Percentiles rank a stretch among this genome's conserved stretches.
Evolutionary conservation across 2,113 vertebrate genomes (phyloP).

Genomic region (Nesoenas mayeri): DNA sequence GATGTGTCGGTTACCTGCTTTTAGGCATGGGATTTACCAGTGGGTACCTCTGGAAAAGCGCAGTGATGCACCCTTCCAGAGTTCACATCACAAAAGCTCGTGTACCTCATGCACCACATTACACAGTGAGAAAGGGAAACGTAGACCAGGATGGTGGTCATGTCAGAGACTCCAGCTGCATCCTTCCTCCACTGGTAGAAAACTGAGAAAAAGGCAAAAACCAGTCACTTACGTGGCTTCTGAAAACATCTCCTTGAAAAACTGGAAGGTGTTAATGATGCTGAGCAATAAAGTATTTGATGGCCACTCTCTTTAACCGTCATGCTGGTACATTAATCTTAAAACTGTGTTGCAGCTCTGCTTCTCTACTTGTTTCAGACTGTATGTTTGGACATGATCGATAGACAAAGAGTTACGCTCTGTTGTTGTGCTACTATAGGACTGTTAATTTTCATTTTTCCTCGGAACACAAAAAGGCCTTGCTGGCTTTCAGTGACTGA

Average conservation of each 20-base stretch:
- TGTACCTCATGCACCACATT: rapidly evolving
- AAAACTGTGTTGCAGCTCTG: background rate
- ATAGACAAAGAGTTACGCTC: background rate
- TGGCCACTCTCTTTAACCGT: background rate
- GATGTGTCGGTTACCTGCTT: background rate
- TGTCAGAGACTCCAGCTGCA: background rate
- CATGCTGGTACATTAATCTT: background rate
- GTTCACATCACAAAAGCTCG: rapidly evolving
- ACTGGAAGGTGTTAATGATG: background rate
- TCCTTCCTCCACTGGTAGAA: background rate
- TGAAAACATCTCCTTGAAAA: background rate
- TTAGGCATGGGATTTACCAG: background rate
- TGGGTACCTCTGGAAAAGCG: background rate
- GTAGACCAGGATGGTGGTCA: background rate
- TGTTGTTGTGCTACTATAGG: background rate
- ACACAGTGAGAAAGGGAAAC: background rate
- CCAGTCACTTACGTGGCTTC: background rate
- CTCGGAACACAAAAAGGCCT: background rate
- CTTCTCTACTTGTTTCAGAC: background rate
- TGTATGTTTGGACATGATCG: rapidly evolving
- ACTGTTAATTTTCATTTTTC: background rate
- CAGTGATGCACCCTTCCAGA: background rate
- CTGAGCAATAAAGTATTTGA: background rate
- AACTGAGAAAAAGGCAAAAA: background rate
- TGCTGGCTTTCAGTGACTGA: background rate